Conservation (phyloP, 2,113 vertebrate species). For the Daubentonia madagascariensis region DNA sequence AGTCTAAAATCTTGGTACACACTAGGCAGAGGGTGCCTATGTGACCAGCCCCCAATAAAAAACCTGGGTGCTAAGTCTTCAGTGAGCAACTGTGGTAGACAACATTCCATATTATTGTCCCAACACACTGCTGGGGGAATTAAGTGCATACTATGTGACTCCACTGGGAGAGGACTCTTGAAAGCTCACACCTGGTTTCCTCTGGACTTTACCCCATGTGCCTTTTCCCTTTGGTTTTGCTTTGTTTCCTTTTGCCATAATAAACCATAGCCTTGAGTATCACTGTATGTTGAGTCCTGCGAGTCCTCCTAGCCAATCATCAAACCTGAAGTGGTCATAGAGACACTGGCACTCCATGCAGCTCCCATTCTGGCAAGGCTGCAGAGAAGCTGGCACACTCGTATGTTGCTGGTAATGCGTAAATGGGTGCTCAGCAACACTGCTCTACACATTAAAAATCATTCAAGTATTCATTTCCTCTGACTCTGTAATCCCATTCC, state of each 20-base stretch:
- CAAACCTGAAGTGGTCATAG: not conserved
- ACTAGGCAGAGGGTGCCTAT: not conserved
- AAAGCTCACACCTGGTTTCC: not conserved
- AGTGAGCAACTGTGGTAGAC: too few species aligned
- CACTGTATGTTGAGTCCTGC: not conserved
- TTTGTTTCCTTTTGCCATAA: not conserved
- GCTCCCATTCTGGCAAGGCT: not conserved
- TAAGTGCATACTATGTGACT: accelerated
- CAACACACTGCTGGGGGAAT: not conserved
- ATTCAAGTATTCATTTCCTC: not conserved
- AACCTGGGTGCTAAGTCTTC: not conserved
- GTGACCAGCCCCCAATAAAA: not conserved
- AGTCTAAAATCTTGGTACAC: not conserved
- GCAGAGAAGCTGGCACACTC: not conserved
- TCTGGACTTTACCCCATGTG: too few species aligned
- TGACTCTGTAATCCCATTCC: not conserved
- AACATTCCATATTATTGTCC: not conserved
- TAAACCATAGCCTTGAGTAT: not conserved
- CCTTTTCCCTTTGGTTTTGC: not conserved
- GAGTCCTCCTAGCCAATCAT: not conserved
- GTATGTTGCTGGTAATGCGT: not conserved
- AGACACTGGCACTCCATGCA: not conserved
- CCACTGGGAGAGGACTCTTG: not conserved
- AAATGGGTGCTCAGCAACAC: not conserved
- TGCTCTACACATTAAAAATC: not conserved